Base-by-base conservation (phyloP, 2,797 vertebrate genomes). In the Cynodonichthys magdalenae region DNA sequence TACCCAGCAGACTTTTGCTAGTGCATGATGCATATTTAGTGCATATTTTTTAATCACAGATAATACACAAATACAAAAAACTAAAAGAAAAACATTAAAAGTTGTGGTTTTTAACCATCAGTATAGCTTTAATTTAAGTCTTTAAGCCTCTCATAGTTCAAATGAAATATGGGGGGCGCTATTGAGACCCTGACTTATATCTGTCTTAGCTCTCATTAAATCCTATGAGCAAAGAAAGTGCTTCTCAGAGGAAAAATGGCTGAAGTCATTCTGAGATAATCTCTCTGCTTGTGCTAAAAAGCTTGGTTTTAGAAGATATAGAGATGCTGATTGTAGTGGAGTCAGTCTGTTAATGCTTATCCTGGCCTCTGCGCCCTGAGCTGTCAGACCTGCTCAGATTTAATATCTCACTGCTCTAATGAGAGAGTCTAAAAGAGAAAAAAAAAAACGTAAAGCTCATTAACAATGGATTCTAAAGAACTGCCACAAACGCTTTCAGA, bases 301-400 rank as follows among this genome's bases (percentile, higher is more conserved):
- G 66, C 74, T 76, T 77, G 50, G 63, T 84, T 83, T 76, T 66
- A 57, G 58, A 55, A 70, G 70, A 56, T 47, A 60, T 27, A 12
- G 41, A 74, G 65, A 63, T 78, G 70, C 75, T 70, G 67, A 89
- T 80, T 76, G 63, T 74, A 77, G 66, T 64, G 36, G 36, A 85
- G 76, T 68, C 53, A 31, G 29, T 57, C 59, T 79, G 66, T 77
- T 78, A 83, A 86, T 77, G 54, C 39, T 53, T 64, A 20, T 66
- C 20, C 44, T 69, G 65, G 69, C 71, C 20, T 53, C 49, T 8
- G 69, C 70, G 34, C 42, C 28, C 41, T 63, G 60, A 78, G 56
- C 64, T 57, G 41, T 59, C 20, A 66, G 7, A 61, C 55, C 51
- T 67, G 24, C 36, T 63, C 5, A 39, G 31, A 55, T 66, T 46